phyloP scores from a whole-genome alignment of 2,888 invertebrate genomes.

The Cheiracanthium punctorium region DNA sequence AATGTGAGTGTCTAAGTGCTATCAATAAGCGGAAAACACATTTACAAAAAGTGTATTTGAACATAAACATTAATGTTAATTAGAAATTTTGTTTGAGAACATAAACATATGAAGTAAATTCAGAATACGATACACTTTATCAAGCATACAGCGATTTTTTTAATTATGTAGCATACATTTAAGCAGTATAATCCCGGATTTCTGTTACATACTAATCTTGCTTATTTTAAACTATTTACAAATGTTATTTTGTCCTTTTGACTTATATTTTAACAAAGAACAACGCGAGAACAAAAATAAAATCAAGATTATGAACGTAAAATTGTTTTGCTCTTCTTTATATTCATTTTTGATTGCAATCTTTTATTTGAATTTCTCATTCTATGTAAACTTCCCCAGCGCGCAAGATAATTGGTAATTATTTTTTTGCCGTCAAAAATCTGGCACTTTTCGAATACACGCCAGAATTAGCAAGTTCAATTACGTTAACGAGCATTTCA shows the following conservation, averaged over 20 bases:
- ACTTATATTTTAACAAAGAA: background rate
- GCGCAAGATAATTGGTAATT: constrained; percentile 44
- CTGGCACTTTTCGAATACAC: background rate
- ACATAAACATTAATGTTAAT: too few relatives aligned
- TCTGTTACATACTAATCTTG: too few relatives aligned
- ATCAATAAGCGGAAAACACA: too few relatives aligned
- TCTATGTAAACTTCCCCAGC: constrained; percentile 35
- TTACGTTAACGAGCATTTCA: constrained; percentile 53
- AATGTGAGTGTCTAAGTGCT: too few relatives aligned
- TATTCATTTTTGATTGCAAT: constrained; percentile 40
- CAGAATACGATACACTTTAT: too few relatives aligned
- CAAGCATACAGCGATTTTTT: too few relatives aligned
- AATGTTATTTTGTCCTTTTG: background rate
- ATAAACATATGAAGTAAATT: too few relatives aligned
- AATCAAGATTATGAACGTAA: background rate
- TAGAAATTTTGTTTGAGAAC: too few relatives aligned
- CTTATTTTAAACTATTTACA: background rate
- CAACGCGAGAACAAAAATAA: background rate
- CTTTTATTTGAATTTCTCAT: constrained; percentile 63
- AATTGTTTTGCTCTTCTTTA: background rate
- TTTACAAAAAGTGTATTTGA: too few relatives aligned
- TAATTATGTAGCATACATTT: too few relatives aligned
- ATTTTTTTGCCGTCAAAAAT: constrained; percentile 25
- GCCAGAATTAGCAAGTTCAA: constrained; percentile 49
- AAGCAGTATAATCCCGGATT: too few relatives aligned